Conservation (phyloP, 2,113 vertebrate species). For the Melospiza melodia region DNA sequence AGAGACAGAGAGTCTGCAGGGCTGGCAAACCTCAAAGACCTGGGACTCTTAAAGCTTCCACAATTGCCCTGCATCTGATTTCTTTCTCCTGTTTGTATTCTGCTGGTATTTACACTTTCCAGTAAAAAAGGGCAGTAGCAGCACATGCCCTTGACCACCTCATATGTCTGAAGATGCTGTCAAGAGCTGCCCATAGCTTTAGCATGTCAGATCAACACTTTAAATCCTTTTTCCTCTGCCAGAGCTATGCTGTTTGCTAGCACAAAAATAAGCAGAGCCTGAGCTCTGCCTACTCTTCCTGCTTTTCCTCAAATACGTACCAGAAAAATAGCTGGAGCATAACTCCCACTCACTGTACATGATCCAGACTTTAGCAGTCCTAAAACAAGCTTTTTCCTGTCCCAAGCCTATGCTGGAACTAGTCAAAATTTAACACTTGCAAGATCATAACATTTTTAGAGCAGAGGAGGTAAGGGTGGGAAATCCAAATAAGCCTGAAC, state of each 20-base stretch:
- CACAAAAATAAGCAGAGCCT: slow-evolving; percentile 33
- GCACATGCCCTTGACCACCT: not conserved
- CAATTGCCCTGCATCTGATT: not conserved
- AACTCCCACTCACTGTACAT: slow-evolving; percentile 34
- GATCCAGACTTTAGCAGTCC: slow-evolving; percentile 11
- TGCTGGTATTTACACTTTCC: not conserved
- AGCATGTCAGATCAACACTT: not conserved
- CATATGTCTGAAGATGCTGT: not conserved
- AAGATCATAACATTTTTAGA: not conserved
- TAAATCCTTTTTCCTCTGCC: not conserved
- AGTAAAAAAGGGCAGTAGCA: not conserved
- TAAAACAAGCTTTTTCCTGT: slow-evolving; percentile 32
- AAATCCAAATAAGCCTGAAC: not conserved
- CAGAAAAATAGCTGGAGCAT: slow-evolving; percentile 29
- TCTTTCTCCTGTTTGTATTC: not conserved
- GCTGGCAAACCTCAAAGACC: not conserved
- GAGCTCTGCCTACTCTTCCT: slow-evolving; percentile 34
- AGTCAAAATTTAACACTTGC: slow-evolving; percentile 15
- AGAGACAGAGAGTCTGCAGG: not conserved
- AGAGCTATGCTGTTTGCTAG: not conserved
- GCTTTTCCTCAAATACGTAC: slow-evolving; percentile 21
- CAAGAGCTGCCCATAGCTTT: not conserved
- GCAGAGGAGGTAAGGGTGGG: not conserved
- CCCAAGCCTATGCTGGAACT: not conserved
- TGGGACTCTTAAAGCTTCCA: not conserved